Evolutionary conservation across 2,113 vertebrate genomes (phyloP).

Genomic region (Bos javanicus): DNA sequence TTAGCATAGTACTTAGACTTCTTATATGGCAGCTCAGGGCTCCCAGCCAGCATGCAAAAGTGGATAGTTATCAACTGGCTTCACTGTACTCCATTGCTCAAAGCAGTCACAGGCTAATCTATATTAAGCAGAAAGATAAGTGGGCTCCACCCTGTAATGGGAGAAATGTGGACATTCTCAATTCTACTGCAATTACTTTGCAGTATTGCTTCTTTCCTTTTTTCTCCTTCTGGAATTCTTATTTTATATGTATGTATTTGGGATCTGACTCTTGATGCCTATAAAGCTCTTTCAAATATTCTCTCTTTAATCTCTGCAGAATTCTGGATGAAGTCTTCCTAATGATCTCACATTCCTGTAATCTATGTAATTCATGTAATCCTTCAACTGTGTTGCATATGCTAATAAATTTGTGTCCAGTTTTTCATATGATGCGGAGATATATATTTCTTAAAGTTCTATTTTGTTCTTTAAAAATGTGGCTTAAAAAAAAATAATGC

Average conservation of each 20-base stretch:
- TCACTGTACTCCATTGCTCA: neutral
- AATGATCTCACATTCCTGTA: neutral
- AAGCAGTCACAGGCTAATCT: neutral
- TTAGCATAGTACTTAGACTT: neutral
- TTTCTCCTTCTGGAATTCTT: neutral
- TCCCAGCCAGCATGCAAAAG: neutral
- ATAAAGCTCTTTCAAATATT: neutral
- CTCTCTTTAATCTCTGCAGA: neutral
- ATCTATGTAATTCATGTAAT: neutral
- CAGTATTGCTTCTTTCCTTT: neutral
- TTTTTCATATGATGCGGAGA: neutral
- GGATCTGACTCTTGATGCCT: neutral
- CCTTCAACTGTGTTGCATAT: neutral
- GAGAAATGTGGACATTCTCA: neutral
- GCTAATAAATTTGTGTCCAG: neutral
- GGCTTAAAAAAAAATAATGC: neutral
- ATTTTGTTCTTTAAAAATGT: neutral
- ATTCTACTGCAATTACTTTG: neutral
- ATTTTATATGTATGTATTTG: neutral
- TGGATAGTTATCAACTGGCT: neutral
- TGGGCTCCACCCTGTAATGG: no score
- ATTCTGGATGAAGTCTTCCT: neutral
- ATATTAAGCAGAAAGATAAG: neutral
- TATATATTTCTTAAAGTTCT: neutral
- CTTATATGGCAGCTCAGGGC: neutral